Evolutionary conservation across 2,888 invertebrate genomes (phyloP), one percentile per base, ranked within the genome.

Genomic region (Brachyopa scutellaris): DNA sequence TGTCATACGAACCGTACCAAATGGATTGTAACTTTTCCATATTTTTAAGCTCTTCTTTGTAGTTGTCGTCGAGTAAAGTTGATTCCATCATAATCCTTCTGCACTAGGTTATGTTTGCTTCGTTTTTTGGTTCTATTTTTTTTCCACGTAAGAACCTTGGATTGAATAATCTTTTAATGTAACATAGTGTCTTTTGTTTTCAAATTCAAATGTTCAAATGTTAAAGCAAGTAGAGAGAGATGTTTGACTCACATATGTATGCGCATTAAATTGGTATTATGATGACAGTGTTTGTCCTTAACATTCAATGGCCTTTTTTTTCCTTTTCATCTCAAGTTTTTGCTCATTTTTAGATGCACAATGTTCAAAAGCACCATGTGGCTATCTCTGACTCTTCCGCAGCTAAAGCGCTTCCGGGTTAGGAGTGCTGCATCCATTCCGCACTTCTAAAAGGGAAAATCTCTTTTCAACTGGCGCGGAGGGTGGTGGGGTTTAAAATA

Each of bases 181-280:
- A 36, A 11, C 33, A 19, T 21, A 45, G 21, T 40, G 26, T 17
- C 19, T 19, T 19, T 9, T 2, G 19, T 8, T 31, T 19, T 51
- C 17, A 33, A 11, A 45, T 59, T 59, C n/a, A 40, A 40, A 7
- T 8, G 26, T 40, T 9, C 36, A 17, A 8, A 57, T 62, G 49
- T 61, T 61, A 26, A 26, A 62, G 45, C 13, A 42, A 5, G 9
- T 26, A 4, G 23, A 45, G 23, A 61, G 53, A 5, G 61, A 62
- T 19, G 23, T 42, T 17, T 11, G 33, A 29, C n/a, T 33, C 53
- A 45, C 42, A 61, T 51, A 45, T 36, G 53, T n/a, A n/a, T n/a
- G n/a, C n/a, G 51, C 51, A 62, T 53, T 53, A 62, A 62, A 62
- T 53, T 49, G 33, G 36, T 31, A 72, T 72, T 72, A 72, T 72